Percentiles rank a stretch among this genome's conserved stretches.
These are phyloP conservation scores for Phrynocephalus versicolor DNA, from an alignment of 2,113 vertebrate genomes.

Conservation along the genomic window DNA sequence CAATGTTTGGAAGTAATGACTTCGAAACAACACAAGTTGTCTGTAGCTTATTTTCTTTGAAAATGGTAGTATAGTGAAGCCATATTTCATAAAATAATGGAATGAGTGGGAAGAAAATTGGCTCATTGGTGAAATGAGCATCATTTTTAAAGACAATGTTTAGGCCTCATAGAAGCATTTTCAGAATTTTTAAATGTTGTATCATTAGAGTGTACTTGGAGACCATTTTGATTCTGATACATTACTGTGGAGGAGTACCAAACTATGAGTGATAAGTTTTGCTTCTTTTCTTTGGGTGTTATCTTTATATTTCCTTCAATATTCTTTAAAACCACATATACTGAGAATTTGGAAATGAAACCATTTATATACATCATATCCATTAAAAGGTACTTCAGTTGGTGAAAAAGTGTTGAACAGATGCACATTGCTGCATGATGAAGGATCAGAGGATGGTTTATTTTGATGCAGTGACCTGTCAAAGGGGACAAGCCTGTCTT, in stretches of 20 bases:
- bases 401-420: constrained; percentile 2
- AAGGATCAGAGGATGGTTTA: neutral
- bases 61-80: too few relatives aligned
- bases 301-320: neutral
- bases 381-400: neutral
- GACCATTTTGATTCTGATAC: neutral
- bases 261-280: neutral
- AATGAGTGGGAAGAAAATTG: too few relatives aligned
- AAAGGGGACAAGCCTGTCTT: neutral
- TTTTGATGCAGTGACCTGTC: neutral
- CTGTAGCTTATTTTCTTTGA: neutral
- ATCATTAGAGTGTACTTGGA: neutral
- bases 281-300: neutral
- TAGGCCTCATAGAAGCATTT: too few relatives aligned
- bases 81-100: too few relatives aligned
- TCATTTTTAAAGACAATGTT: too few relatives aligned
- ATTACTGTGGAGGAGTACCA: neutral
- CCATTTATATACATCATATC: neutral
- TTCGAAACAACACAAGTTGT: too few relatives aligned
- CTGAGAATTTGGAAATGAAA: neutral
- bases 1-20: too few relatives aligned
- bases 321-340: neutral
- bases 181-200: too few relatives aligned
- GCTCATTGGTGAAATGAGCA: too few relatives aligned
- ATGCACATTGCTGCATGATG: neutral